These are phyloP conservation scores for Cryptus viduatorius DNA, from an alignment of 2,888 invertebrate genomes.

Conservation along the genomic window DNA sequence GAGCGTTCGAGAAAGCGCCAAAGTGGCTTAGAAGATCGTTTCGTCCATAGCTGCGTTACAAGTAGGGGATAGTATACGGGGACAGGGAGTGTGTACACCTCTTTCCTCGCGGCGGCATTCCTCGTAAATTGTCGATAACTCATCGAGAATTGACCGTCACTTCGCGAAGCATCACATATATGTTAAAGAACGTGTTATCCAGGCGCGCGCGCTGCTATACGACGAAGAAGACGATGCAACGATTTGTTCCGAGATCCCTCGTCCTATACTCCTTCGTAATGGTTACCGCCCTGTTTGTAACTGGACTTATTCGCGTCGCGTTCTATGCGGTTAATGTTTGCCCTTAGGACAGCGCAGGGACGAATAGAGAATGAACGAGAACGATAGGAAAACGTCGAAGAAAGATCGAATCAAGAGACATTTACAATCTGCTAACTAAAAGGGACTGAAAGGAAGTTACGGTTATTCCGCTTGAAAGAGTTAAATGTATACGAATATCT, in stretches of 20 bases:
- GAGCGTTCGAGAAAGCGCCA: slow-evolving; percentile 60
- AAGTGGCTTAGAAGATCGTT: slow-evolving; percentile 47
- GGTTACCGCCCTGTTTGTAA: slow-evolving; percentile 54
- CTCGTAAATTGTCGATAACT: slow-evolving; percentile 82
- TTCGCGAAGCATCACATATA: slow-evolving; percentile 62
- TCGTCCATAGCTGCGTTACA: slow-evolving; percentile 16
- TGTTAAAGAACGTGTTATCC: slow-evolving; percentile 65
- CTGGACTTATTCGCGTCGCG: slow-evolving; percentile 35
- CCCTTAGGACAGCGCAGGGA: slow-evolving; percentile 32
- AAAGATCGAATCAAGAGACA: neutral
- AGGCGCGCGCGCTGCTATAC: slow-evolving; percentile 35
- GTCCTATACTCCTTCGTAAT: slow-evolving; percentile 38
- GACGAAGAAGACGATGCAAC: slow-evolving; percentile 47
- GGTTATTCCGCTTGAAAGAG: too few relatives aligned
- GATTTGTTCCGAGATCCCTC: slow-evolving; percentile 42
- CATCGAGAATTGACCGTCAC: slow-evolving; percentile 79
- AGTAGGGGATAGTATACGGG: neutral
- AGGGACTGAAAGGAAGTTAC: too few relatives aligned
- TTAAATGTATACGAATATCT: too few relatives aligned
- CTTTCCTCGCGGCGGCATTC: slow-evolving; percentile 76
- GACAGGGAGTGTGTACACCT: slow-evolving; percentile 30
- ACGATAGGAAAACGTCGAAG: slow-evolving; percentile 16
- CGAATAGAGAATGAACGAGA: slow-evolving; percentile 11
- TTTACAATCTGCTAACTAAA: neutral
- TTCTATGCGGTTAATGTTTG: slow-evolving; percentile 35